Base-by-base conservation (phyloP, 2,113 vertebrate genomes). In the Oxyruncus cristatus region DNA sequence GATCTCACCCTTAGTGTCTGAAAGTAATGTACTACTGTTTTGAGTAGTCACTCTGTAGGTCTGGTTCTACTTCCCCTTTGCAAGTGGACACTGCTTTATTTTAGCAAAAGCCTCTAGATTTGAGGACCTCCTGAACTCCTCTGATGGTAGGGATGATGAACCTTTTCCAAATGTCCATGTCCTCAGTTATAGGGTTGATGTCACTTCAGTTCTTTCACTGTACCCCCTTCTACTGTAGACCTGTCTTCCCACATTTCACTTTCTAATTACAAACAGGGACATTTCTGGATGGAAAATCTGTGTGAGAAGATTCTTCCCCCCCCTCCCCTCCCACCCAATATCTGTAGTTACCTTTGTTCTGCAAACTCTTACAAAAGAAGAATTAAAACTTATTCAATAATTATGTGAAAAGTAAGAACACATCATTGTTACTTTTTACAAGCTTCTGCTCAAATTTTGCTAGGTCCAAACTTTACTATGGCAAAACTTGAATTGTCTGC, bases 1-100 rank as follows among this genome's bases (percentile, higher is more conserved):
- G n/a, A n/a, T n/a, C n/a, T n/a, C n/a, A n/a, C n/a, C 11, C 32
- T 80, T 76, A 44, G 12, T 32, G 6, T 62, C n/a, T 49, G 18
- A 11, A 4, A 46, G 14, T 20, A 72, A 9, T 1, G 0, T 18
- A 14, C 49, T 27, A 3, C 6, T 3, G 0, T 33, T 72, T 55
- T 68, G 39, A 67, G 19, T 6, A 49, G 16, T n/a, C 19, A 2
- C 16, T 44, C 19, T 49, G 14, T 52, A 53, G 32, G 50, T 68
- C 28, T n/a, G 12, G 4, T 72, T 91, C 41, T 61, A 11, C 56
- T 35, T 75, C 32, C 5, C 26, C 13, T 14, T 62, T 72, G 32
- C 17, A 73, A 71, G 32, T 21, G 6, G 8, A 9, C 23, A 7
- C 14, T 47, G 9, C 8, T 76, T 49, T 41, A 19, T 63, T 89